Base-by-base conservation (phyloP, 2,113 vertebrate genomes). In the Danio rerio region DNA sequence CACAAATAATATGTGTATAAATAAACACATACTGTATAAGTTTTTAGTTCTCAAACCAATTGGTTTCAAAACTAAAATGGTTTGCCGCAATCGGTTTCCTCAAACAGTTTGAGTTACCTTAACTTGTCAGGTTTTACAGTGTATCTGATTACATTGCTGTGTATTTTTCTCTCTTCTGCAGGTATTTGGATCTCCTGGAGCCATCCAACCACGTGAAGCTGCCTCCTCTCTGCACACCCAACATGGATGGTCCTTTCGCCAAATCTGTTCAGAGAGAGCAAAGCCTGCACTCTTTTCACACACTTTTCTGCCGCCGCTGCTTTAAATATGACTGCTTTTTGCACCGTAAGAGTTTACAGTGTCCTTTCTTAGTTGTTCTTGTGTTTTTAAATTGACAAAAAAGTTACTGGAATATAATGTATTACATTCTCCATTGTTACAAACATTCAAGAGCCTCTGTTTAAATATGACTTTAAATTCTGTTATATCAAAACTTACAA, bases 261-360 rank as follows among this genome's bases (percentile, higher is more conserved):
- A 98, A 96, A 93, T 99, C 97, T 0, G 98, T 99, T 82, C 97
- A 98, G 93, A 92, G 98, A 59, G 97, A 99, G 77, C 98, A 99
- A 89, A 97, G 96, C 6, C 91, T 99, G 66, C 98, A 99, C 92
- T 99, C 98, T 88, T 99, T 99, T 92, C 97, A 99, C 92, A 98
- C 98, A 0, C 96, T 99, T 68, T 99, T 99, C 91, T 99, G 98
- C 91, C 94, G 96, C 18, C 97, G 98, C 68, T 99, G 98, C 94
- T 99, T 99, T 93, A 99, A 98, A 88, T 99, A 99, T 11, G 98
- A 99, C 95, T 99, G 98, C 85, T 99, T 99, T 87, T 95, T 99
- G 83, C 97, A 99, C 89, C 97, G 98, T 99, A 95, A 83, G 85
- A 70, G 5, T 12, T 20, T 53, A 45, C 11, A 56, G 43, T 55